These are phyloP conservation scores for Archivesica marissinica DNA, from an alignment of 1,140 invertebrate genomes.

Conservation along the genomic window DNA sequence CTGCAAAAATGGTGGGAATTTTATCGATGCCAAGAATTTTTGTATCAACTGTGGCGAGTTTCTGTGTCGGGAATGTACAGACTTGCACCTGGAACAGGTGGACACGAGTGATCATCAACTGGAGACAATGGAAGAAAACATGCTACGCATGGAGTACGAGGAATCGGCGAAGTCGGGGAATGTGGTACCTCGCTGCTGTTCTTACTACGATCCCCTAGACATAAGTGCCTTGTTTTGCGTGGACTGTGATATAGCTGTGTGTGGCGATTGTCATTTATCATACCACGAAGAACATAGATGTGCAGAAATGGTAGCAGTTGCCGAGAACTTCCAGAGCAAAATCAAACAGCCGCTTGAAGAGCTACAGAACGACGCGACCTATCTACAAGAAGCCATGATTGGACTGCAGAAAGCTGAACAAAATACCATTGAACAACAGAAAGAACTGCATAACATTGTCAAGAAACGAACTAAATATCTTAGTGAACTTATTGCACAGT, in stretches of 20 bases:
- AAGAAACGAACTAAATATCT: slow-evolving; percentile 74
- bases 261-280: slow-evolving; percentile 72
- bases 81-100: slow-evolving; percentile 59
- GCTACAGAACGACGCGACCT: slow-evolving; percentile 70
- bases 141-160: slow-evolving; percentile 46
- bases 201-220: slow-evolving; percentile 76
- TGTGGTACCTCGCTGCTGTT: slow-evolving; percentile 72
- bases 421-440: slow-evolving; percentile 65
- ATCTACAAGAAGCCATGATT: slow-evolving; percentile 65
- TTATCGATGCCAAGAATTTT: slow-evolving; percentile 67
- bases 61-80: slow-evolving; percentile 69
- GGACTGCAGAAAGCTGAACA: slow-evolving; percentile 68
- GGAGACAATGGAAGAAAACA: slow-evolving; percentile 66
- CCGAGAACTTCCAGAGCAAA: slow-evolving; percentile 77
- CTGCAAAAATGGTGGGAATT: slow-evolving; percentile 72
- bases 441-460: slow-evolving; percentile 66
- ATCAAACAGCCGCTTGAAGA: slow-evolving; percentile 76
- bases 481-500: slow-evolving; percentile 73
- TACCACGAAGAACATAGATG: slow-evolving; percentile 74
- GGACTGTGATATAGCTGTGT: slow-evolving; percentile 76
- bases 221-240: slow-evolving; percentile 78
- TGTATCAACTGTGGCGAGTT: slow-evolving; percentile 77
- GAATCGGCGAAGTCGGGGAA: slow-evolving; percentile 26
- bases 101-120: slow-evolving; percentile 70
- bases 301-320: slow-evolving; percentile 76